A percentile compares a stretch with the other conserved stretches of the same genome.
These are phyloP conservation scores for Ophioninae sp. DNA, from an alignment of 2,888 invertebrate genomes.

Conservation along the genomic window DNA sequence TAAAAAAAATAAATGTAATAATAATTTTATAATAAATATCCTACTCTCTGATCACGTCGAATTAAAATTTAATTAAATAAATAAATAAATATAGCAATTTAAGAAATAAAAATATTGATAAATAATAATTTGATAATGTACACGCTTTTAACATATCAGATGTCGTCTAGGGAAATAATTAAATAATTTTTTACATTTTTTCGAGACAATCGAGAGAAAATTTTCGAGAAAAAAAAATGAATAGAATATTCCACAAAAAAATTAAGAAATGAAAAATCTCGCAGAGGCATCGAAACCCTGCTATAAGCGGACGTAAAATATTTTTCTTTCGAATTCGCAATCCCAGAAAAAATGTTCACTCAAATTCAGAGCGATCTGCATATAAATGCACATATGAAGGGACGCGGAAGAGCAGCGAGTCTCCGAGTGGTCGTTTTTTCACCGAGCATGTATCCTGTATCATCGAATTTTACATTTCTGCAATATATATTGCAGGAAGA, in stretches of 20 bases:
- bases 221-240: too few species aligned
- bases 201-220: too few species aligned
- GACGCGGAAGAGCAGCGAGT: not conserved
- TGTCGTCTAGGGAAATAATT: not conserved
- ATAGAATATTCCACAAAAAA: not conserved
- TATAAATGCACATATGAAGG: conserved; percentile 7
- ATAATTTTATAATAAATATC: too few species aligned
- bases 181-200: too few species aligned
- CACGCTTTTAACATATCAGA: not conserved
- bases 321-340: conserved; percentile 30
- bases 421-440: conserved; percentile 19
- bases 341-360: conserved; percentile 19
- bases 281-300: not conserved
- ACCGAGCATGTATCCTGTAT: conserved; percentile 47
- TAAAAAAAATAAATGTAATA: too few species aligned
- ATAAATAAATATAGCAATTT: too few species aligned
- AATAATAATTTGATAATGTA: too few species aligned
- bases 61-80: too few species aligned
- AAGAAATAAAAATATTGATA: too few species aligned
- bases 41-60: too few species aligned
- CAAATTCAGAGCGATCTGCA: conserved; percentile 12
- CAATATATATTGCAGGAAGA: conserved; percentile 25
- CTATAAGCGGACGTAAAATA: conserved; percentile 14
- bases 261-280: conserved; percentile 27
- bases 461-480: conserved; percentile 54